Evolutionary conservation across 64 coral and sea anemone species (phyloP), one percentile per base, ranked within the genome.

Genomic region (Montipora sp.): DNA sequence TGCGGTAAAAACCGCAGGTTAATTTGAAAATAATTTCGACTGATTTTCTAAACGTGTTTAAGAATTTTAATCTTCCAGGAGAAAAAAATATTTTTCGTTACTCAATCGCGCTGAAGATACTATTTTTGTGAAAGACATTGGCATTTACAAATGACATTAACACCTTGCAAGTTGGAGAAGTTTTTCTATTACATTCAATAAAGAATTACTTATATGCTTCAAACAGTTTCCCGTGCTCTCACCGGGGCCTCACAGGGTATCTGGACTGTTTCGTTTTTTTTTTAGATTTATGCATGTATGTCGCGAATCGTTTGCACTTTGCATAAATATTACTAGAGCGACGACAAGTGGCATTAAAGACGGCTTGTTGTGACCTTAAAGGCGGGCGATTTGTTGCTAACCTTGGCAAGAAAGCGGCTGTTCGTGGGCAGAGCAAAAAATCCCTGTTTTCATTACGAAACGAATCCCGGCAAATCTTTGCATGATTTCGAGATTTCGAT

Each of bases 101-200:
- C 51, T 71, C 80, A 18, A 78, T 65, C 88, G 45, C 79, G 67
- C 51, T 57, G 80, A 83, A 94, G 80, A 77, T 94, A 44, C 45
- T 94, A 78, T 90, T 94, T 90, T 94, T 94, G 93, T 77, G 78
- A 51, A 90, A 83, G 46, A 18, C 82, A 46, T 72, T 79, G 45
- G 83, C 85, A 94, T 94, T 90, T 90, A 82, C 93, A 94, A 84
- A 94, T 59, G 80, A 84, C 67, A 94, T 90, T 94, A 94, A 94
- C 93, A 94, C 93, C 87, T 90, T 90, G 75, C 61, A 51, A 51
- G 80, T 46, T 19, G 43, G 21, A 23, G 51, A 90, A 90, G 78
- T 69, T 82, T 90, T 94, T 90, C 87, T 90, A 77, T 94, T 90
- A 66, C 93, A 89, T 75, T 83, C 73, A 83, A 94, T 84, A 90